A percentile compares a stretch with the other conserved stretches of the same genome.
Evolutionary conservation across 1,140 invertebrate genomes (phyloP).

Genomic region (Copidosoma floridanum): DNA sequence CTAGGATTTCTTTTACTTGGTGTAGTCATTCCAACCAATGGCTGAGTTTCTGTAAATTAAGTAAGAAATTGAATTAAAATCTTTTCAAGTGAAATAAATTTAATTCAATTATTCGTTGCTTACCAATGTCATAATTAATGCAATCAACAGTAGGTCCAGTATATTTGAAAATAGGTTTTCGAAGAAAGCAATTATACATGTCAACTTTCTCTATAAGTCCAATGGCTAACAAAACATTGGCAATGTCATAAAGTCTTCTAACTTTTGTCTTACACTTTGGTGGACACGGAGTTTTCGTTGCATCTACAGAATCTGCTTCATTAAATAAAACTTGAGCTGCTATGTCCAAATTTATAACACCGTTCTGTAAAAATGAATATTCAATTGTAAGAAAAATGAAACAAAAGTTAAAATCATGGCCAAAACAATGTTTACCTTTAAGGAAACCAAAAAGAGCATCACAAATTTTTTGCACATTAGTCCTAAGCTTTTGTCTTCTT

Average conservation of each 20-base stretch:
- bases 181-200: constrained; percentile 56
- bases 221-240: constrained; percentile 71
- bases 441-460: constrained; percentile 69
- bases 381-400: constrained; percentile 5
- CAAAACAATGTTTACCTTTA: constrained; percentile 57
- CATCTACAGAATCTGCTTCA: constrained; percentile 52
- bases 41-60: constrained; percentile 10
- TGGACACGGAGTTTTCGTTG: constrained; percentile 48
- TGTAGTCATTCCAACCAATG: constrained; percentile 31
- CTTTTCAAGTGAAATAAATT: background rate
- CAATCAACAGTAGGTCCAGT: constrained; percentile 59
- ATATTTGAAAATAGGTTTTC: constrained; percentile 70
- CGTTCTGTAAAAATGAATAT: constrained; percentile 57
- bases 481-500: constrained; percentile 64
- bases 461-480: constrained; percentile 72
- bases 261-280: constrained; percentile 66
- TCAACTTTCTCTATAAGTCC: constrained; percentile 67
- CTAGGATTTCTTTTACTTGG: constrained; percentile 26
- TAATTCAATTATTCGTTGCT: background rate
- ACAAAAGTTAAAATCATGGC: constrained; percentile 3
- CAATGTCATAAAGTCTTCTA: constrained; percentile 72
- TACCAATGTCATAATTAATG: constrained; percentile 28
- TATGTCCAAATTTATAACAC: constrained; percentile 67
- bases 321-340: constrained; percentile 66
- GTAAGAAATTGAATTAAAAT: background rate